A percentile compares a stretch with the other conserved stretches of the same genome.
phyloP scores from a whole-genome alignment of 2,797 vertebrate genomes.

The Scolopax bukidnonensis region DNA sequence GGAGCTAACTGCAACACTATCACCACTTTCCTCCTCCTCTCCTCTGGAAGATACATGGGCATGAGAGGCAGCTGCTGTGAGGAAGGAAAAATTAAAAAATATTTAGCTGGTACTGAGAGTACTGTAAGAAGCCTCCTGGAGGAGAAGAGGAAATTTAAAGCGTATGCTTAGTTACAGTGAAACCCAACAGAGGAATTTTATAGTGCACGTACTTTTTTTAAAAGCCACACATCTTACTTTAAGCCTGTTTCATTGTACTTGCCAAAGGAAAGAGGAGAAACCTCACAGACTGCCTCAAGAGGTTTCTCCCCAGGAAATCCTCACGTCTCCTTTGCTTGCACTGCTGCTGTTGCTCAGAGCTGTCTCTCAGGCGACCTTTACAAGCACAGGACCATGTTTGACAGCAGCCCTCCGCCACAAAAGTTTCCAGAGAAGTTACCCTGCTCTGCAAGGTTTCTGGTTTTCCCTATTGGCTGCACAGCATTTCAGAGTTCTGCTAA shows the following conservation, averaged over 20 bases:
- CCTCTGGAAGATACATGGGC: not conserved
- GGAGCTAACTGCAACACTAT: not conserved
- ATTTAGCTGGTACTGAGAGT: not conserved
- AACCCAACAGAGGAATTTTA: not conserved
- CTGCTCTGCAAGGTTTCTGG: not conserved
- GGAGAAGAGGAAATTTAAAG: not conserved
- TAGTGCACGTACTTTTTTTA: not conserved
- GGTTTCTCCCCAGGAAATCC: constrained; percentile 31
- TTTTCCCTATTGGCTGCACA: constrained; percentile 21
- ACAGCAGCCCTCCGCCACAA: not conserved
- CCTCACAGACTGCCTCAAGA: not conserved
- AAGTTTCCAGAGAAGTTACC: constrained; percentile 26
- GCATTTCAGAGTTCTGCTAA: constrained; percentile 13
- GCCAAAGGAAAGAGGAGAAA: constrained; percentile 42
- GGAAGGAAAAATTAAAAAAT: not conserved
- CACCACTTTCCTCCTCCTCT: not conserved
- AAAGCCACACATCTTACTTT: not conserved
- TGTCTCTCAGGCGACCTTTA: constrained; percentile 14
- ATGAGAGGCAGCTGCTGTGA: not conserved
- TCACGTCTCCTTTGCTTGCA: not conserved
- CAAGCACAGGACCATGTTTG: not conserved
- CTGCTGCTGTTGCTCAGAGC: not conserved
- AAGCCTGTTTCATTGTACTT: not conserved
- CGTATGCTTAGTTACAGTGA: not conserved
- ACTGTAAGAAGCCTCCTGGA: not conserved